These are phyloP conservation scores for Ammodytes marinus DNA, from an alignment of 2,113 vertebrate genomes.

Conservation along the genomic window DNA sequence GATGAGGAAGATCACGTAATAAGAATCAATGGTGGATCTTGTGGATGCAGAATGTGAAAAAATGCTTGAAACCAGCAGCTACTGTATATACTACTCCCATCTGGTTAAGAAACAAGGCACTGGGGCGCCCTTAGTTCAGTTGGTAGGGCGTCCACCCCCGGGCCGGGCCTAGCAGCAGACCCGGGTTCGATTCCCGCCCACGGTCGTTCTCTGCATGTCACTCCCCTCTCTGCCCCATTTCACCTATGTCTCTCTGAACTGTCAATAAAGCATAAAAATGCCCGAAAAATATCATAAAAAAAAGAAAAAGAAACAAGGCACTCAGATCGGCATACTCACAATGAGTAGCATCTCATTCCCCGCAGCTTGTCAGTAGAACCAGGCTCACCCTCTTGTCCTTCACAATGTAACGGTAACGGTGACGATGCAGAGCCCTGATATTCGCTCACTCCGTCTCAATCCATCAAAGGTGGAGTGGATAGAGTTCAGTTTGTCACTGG, in stretches of 20 bases:
- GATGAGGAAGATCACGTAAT: background rate
- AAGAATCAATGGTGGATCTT: background rate
- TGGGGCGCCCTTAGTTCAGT: no score
- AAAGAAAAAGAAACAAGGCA: background rate
- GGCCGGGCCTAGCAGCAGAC: no score
- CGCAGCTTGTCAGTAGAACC: constrained; percentile 9
- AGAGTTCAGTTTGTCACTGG: constrained; percentile 59
- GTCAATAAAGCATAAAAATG: no score
- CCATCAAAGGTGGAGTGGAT: constrained; percentile 56
- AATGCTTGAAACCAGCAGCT: background rate
- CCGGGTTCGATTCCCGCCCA: no score
- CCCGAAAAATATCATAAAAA: no score
- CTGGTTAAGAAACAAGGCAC: no score
- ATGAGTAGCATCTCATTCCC: constrained; percentile 31
- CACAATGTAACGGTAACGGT: constrained; percentile 17
- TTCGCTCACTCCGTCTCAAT: constrained; percentile 28
- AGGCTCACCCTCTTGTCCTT: constrained; percentile 27
- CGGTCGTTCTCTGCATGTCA: no score
- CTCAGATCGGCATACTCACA: background rate
- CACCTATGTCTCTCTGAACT: no score
- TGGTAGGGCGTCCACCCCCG: no score
- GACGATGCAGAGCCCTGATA: constrained; percentile 44
- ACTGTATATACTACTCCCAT: no score
- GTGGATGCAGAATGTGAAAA: background rate
- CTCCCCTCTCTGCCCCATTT: no score